A percentile compares a stretch with the other conserved stretches of the same genome.
Evolutionary conservation across 2,888 invertebrate species (phyloP).

Genomic region (Oxycera nigricornis): DNA sequence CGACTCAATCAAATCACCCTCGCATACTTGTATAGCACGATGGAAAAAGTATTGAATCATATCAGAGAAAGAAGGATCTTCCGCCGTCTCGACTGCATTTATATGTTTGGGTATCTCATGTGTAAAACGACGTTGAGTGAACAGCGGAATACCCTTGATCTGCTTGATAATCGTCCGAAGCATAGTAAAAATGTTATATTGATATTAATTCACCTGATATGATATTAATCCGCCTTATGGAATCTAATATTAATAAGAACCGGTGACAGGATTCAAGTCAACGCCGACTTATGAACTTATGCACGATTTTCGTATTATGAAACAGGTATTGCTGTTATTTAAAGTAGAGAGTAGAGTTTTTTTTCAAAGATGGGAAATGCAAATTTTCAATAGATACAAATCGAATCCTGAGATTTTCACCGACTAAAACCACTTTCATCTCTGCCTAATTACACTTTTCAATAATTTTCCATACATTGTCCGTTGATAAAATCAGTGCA

Average conservation of each 20-base stretch:
- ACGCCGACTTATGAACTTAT: not conserved
- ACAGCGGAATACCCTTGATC: not conserved
- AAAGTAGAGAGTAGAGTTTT: too few species aligned
- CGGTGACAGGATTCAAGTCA: not conserved
- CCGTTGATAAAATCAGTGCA: too few species aligned
- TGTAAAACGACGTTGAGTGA: not conserved
- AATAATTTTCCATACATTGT: too few species aligned
- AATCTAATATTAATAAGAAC: too few species aligned
- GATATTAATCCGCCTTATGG: not conserved
- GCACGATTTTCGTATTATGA: too few species aligned
- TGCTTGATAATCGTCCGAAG: not conserved
- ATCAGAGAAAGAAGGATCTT: slow-evolving; percentile 53
- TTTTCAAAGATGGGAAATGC: too few species aligned
- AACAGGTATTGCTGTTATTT: too few species aligned
- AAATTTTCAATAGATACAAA: too few species aligned
- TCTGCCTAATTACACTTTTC: too few species aligned
- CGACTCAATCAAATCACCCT: slow-evolving; percentile 53
- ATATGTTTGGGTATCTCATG: slow-evolving; percentile 57
- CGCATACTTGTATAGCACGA: slow-evolving; percentile 54
- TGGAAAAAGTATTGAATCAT: slow-evolving; percentile 59
- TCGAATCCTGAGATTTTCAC: too few species aligned
- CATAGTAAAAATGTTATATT: not conserved
- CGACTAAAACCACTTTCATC: too few species aligned
- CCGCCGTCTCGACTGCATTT: slow-evolving; percentile 49
- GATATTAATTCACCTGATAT: not conserved